Evolutionary conservation across 2,888 invertebrate genomes (phyloP).

Genomic region (Carcina quercana): DNA sequence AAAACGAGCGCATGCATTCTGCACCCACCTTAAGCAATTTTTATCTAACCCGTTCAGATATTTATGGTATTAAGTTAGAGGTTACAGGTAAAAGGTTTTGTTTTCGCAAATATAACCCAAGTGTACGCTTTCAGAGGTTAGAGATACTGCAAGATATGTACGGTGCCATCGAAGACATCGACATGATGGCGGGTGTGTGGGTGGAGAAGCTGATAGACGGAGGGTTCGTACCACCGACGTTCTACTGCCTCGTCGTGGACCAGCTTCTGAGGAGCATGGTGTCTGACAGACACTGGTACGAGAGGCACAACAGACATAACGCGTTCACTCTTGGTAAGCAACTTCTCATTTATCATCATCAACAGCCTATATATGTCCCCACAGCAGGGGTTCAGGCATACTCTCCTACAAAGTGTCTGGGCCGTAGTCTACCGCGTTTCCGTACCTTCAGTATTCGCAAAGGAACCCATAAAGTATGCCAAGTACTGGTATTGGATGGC

Average conservation of each 20-base stretch:
- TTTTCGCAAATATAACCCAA: too few species aligned
- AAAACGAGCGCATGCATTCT: too few species aligned
- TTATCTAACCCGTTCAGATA: too few species aligned
- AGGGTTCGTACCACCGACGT: slow-evolving; percentile 88
- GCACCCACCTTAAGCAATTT: too few species aligned
- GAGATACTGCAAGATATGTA: slow-evolving; percentile 26
- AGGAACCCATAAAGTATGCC: too few species aligned
- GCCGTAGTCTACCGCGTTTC: background rate
- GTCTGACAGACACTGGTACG: slow-evolving; percentile 88
- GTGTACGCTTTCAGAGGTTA: slow-evolving; percentile 30
- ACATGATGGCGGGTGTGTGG: slow-evolving; percentile 90
- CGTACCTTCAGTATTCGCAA: too few species aligned
- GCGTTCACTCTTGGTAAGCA: slow-evolving; percentile 36
- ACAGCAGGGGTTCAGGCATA: background rate
- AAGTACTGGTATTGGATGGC: too few species aligned
- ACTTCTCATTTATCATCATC: too few species aligned
- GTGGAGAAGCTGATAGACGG: slow-evolving; percentile 85
- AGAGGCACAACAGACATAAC: slow-evolving; percentile 28
- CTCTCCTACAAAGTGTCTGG: background rate
- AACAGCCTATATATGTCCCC: background rate
- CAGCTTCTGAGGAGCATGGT: slow-evolving; percentile 85
- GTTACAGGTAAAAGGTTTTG: too few species aligned
- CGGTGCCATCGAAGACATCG: slow-evolving; percentile 83
- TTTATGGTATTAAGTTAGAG: too few species aligned
- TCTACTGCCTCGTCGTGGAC: slow-evolving; percentile 88